These are phyloP conservation scores for Epistrophe grossulariae DNA, from an alignment of 2,888 invertebrate genomes.

Conservation along the genomic window DNA sequence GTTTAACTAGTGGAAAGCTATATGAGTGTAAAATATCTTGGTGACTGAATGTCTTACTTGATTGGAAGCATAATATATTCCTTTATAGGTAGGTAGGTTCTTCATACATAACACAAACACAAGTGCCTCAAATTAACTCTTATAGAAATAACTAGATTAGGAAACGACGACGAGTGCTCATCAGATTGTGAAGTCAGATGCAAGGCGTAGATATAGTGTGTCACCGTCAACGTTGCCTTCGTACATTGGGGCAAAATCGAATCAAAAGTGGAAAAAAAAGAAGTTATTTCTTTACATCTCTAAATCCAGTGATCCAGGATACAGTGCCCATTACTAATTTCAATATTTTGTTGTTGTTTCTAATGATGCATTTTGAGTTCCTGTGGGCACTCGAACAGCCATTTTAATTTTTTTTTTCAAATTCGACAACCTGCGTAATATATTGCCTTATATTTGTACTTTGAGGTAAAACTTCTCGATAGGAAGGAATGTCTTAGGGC, in stretches of 20 bases:
- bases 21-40: not conserved
- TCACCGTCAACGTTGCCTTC: not conserved
- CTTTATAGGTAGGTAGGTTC: too few relatives aligned
- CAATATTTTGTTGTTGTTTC: too few relatives aligned
- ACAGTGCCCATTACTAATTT: too few relatives aligned
- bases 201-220: constrained; percentile 3
- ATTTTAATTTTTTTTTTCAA: too few relatives aligned
- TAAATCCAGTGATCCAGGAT: too few relatives aligned
- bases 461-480: too few relatives aligned
- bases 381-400: too few relatives aligned
- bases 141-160: constrained; percentile 26
- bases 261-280: not conserved
- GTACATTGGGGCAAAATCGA: not conserved
- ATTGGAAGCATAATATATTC: not conserved
- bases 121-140: constrained; percentile 8
- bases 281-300: not conserved
- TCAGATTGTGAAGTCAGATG: constrained; percentile 25
- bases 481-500: too few relatives aligned
- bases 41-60: constrained; percentile 21
- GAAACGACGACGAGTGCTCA: constrained; percentile 19
- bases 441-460: too few relatives aligned
- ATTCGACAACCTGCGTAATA: too few relatives aligned
- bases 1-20: not conserved
- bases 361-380: too few relatives aligned
- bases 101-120: not conserved